Evolutionary conservation across 2,797 vertebrate species (phyloP).

Genomic region (Parotocinclus haroldoi): DNA sequence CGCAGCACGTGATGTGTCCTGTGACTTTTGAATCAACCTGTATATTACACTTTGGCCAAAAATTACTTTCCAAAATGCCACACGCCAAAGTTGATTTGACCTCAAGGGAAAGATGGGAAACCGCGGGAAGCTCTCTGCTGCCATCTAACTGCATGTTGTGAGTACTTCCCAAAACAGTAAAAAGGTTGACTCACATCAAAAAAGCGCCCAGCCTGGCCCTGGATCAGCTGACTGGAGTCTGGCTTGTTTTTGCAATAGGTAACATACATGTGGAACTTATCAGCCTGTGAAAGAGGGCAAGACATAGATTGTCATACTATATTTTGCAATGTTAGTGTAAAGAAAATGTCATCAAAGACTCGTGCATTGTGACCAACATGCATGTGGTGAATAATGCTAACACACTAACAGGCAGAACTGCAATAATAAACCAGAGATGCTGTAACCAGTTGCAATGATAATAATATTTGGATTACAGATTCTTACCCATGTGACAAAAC

Average conservation of each 20-base stretch:
- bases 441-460: too few relatives aligned
- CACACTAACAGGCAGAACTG: too few relatives aligned
- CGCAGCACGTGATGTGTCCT: too few relatives aligned
- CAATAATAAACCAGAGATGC: too few relatives aligned
- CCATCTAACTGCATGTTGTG: conserved; percentile 1
- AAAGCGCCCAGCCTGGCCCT: conserved; percentile 91
- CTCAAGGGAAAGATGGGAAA: neutral
- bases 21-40: too few relatives aligned
- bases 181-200: conserved; percentile 81
- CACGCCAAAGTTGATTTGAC: too few relatives aligned
- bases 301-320: neutral
- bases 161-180: neutral
- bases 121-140: conserved; percentile 30
- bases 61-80: too few relatives aligned
- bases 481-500: conserved; percentile 97
- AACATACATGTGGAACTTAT: conserved; percentile 99
- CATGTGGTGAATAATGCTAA: too few relatives aligned
- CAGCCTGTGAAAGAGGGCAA: conserved; percentile 74
- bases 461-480: neutral
- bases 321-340: neutral
- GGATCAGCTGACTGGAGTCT: conserved; percentile 92
- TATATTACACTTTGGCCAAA: too few relatives aligned
- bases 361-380: too few relatives aligned
- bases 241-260: conserved; percentile 99
- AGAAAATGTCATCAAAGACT: too few relatives aligned